Base-by-base conservation (phyloP, 2,888 invertebrate species). In the Drosophila kambysellisi region DNA sequence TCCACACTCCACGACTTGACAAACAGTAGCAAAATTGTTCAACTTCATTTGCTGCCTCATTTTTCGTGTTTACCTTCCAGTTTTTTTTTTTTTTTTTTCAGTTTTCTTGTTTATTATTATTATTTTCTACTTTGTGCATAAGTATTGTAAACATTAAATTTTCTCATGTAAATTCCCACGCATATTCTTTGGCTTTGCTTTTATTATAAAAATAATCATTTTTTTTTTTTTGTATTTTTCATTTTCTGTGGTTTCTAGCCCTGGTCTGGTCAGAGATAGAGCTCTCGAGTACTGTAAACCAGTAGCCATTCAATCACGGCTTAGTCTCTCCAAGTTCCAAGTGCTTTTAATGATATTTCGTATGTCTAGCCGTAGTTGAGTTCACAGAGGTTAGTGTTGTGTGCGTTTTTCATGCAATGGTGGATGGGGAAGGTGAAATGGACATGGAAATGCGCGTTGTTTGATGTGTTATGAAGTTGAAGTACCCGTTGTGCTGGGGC, bases 151-250 rank as follows among this genome's bases (percentile, higher is more conserved):
- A 76, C 70, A 83, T 75, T 46, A 76, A 64, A 57, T 70, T 74
- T 83, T 79, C 79, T 76, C 73, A 81, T 83, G 77, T 85, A 70
- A 75, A 81, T 89, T 86, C 86, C 86, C 86, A 86, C 89, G 89
- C 86, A 89, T 89, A 78, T 79, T 74, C 56, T 41, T 33, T 60
- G 48, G 30, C 51, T 51, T 51, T 58, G 60, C 60, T 72, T 57
- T 57, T 70, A 57, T 82, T 77, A 74, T 72, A 72, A 84, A 70
- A 79, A 83, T 71, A 75, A 81, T 83, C 53, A 74, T 82, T 70
- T 68, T 69, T 57, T 63, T 25, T 58, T 74, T 41, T 59, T 63
- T 46, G 20, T 43, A 20, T 43, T 46, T 46, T 25, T 46, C 15
- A 25, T 48, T 66, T 48, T 60, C 29, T 73, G 68, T 60, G 72